These are phyloP conservation scores for Ridgeia piscesae DNA, from an alignment of 1,140 invertebrate species.

Conservation along the genomic window DNA sequence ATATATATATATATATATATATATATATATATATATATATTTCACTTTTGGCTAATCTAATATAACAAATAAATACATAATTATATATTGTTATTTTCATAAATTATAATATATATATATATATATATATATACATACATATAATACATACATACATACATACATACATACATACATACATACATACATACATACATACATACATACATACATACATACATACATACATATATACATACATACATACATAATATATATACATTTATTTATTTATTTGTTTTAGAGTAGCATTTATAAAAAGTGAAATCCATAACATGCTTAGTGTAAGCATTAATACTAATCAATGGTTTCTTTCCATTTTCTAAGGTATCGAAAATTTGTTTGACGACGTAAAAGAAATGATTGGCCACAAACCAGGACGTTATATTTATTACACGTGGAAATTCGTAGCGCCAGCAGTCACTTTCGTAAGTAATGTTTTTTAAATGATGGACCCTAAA, in stretches of 20 bases:
- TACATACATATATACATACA: no score
- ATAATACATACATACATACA: constrained; percentile 12
- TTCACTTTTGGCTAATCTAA: no score
- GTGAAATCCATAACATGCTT: background rate
- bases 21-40: constrained; percentile 21
- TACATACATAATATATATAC: no score
- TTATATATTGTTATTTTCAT: background rate
- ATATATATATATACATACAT: constrained; percentile 21
- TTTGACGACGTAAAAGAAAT: background rate
- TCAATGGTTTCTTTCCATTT: background rate
- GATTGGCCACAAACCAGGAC: background rate
- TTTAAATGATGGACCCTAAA: no score
- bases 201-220: no score
- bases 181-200: background rate
- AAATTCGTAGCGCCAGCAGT: background rate
- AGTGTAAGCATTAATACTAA: background rate
- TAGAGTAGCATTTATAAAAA: no score
- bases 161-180: constrained; percentile 13
- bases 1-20: constrained; percentile 21
- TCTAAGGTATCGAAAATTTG: background rate
- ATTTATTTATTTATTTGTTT: no score
- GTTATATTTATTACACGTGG: background rate
- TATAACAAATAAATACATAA: background rate
- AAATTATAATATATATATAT: constrained; percentile 10
- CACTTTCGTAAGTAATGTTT: background rate